phyloP scores from a whole-genome alignment of 2,113 vertebrate species.

The Otus sunia region DNA sequence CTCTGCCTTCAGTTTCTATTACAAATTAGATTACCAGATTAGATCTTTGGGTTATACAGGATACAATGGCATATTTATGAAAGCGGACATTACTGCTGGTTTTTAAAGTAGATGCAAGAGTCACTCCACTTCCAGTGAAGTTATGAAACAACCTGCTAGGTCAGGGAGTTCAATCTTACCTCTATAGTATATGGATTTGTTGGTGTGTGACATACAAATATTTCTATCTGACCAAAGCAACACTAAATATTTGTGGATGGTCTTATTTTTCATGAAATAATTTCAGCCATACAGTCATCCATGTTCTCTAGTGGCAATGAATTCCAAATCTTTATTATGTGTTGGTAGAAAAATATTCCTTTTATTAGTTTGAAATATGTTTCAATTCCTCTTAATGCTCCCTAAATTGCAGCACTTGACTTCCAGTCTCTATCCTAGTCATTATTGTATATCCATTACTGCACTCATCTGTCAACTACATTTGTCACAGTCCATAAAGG shows the following conservation, averaged over 20 bases:
- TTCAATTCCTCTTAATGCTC: constrained; percentile 1
- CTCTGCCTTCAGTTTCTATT: not conserved
- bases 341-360: constrained; percentile 1
- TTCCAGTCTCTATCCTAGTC: not conserved
- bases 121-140: not conserved
- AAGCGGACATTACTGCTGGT: not conserved
- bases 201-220: not conserved
- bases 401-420: not conserved
- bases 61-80: not conserved
- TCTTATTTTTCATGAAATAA: not conserved
- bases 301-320: not conserved
- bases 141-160: not conserved
- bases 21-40: not conserved
- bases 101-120: not conserved
- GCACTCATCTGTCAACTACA: not conserved
- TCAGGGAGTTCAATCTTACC: not conserved
- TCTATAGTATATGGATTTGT: not conserved
- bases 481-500: constrained; percentile 27
- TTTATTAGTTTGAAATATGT: not conserved
- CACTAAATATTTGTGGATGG: not conserved
- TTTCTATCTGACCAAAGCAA: not conserved
- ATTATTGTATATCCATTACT: not conserved
- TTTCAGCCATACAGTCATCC: not conserved
- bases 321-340: constrained; percentile 32
- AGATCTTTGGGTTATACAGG: not conserved